Evolutionary conservation across 2,888 invertebrate genomes (phyloP).

Genomic region (Dendrolimus pini): DNA sequence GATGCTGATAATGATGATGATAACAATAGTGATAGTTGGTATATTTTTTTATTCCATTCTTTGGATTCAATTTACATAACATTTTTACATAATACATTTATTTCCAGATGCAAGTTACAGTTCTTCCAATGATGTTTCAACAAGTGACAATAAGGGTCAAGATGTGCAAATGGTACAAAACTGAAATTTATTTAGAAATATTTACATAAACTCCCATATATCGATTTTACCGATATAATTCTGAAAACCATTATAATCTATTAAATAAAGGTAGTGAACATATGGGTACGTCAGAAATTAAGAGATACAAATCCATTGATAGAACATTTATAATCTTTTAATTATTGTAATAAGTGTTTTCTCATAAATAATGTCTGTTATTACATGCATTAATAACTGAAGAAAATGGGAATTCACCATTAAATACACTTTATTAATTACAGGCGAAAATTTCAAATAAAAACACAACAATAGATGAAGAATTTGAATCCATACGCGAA

Average conservation of each 20-base stretch:
- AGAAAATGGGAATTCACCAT: no score
- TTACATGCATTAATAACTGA: no score
- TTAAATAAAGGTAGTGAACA: no score
- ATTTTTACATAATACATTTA: not conserved
- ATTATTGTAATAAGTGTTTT: no score
- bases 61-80: not conserved
- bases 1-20: conserved; percentile 76
- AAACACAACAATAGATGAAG: conserved; percentile 61
- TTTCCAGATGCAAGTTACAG: conserved; percentile 56
- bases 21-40: conserved; percentile 66
- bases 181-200: conserved; percentile 4
- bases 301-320: no score
- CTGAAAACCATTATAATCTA: no score
- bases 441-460: conserved; percentile 46
- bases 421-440: conserved; percentile 12
- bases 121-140: conserved; percentile 58
- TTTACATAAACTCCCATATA: no score
- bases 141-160: conserved; percentile 54
- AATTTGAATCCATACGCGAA: conserved; percentile 69
- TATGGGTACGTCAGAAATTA: no score
- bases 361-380: no score
- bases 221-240: no score
- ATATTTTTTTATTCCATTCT: conserved; percentile 3
- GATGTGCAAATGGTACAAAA: conserved; percentile 57
- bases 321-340: no score